These are phyloP conservation scores for Semnornis frantzii DNA, from an alignment of 2,113 vertebrate species.

Conservation along the genomic window DNA sequence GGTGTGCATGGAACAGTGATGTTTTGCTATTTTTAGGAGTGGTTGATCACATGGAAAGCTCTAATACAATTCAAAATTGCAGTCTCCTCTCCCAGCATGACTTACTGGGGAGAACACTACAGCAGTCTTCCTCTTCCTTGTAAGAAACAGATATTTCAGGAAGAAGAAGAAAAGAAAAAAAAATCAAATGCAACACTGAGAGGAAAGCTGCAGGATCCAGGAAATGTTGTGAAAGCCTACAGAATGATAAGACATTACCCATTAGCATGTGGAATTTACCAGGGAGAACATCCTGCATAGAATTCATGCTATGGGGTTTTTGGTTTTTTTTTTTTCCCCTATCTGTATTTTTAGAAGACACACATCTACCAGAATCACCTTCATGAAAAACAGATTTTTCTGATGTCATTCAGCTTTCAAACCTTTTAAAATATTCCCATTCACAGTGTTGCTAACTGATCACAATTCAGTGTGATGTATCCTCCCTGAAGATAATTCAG, in stretches of 20 bases:
- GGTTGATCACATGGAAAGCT: neutral
- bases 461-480: neutral
- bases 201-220: neutral
- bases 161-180: neutral
- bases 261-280: neutral
- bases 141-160: neutral
- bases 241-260: neutral
- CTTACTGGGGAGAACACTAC: neutral
- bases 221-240: neutral
- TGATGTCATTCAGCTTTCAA: neutral
- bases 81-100: neutral
- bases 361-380: neutral
- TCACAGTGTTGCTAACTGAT: neutral
- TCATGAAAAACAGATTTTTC: neutral
- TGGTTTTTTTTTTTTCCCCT: accelerated
- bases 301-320: neutral
- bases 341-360: neutral
- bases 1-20: neutral
- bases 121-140: neutral
- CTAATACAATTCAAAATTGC: neutral
- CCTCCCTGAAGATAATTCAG: neutral
- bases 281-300: neutral
- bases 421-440: neutral
- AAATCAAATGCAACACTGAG: neutral
- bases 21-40: slow-evolving; percentile 17